Percentiles rank a stretch among this genome's conserved stretches.
Evolutionary conservation across 2,113 vertebrate species (phyloP).

Genomic region (Sphyrna mokarran): DNA sequence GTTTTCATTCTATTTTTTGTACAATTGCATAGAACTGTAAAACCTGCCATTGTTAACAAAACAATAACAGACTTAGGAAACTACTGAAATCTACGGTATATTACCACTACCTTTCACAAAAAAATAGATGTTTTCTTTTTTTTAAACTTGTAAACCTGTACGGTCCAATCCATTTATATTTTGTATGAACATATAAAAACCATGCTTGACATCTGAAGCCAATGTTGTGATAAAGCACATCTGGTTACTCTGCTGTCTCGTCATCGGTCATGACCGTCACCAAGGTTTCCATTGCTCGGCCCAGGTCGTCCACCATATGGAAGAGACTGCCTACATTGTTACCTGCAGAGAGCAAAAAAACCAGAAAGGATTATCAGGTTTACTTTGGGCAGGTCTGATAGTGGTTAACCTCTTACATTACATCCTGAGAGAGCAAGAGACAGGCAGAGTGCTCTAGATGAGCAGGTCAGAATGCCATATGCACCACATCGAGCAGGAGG

Average conservation of each 20-base stretch:
- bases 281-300: constrained; percentile 89
- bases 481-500: background rate
- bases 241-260: constrained; percentile 74
- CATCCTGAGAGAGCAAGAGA: background rate
- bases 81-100: constrained; percentile 97
- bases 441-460: background rate
- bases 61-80: constrained; percentile 98
- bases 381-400: background rate
- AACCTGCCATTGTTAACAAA: constrained; percentile 94
- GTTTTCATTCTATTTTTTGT: constrained; percentile 74
- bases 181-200: constrained; percentile 89
- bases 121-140: constrained; percentile 89
- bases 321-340: constrained; percentile 86
- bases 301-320: constrained; percentile 89
- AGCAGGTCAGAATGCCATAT: background rate
- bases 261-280: constrained; percentile 88
- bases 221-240: constrained; percentile 60
- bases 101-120: constrained; percentile 98
- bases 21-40: constrained; percentile 99
- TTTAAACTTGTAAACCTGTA: constrained; percentile 89
- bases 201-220: constrained; percentile 68
- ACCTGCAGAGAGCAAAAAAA: constrained; percentile 54
- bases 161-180: constrained; percentile 85
- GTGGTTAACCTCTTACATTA: background rate
- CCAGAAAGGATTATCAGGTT: background rate